Conservation (phyloP, 2,888 invertebrate genomes). For the Rhyacophila evoluta region DNA sequence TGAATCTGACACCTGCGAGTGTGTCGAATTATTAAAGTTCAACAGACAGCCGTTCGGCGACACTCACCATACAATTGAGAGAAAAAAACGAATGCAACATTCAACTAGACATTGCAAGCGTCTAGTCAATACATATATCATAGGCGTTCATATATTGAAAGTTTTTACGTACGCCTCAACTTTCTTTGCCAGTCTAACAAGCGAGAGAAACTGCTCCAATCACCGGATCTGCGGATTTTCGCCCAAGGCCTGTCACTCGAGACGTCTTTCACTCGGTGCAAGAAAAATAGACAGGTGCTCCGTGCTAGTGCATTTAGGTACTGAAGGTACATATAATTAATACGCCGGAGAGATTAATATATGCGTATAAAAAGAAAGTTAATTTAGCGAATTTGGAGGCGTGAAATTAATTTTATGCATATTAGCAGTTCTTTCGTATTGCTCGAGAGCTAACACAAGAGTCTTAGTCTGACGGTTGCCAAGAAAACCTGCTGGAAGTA, state of each 20-base stretch:
- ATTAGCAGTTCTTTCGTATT: no score
- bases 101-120: background rate
- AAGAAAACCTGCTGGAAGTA: no score
- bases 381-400: background rate
- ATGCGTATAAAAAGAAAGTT: background rate
- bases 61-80: background rate
- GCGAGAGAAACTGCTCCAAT: background rate
- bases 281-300: background rate
- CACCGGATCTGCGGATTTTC: constrained; percentile 4
- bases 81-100: background rate
- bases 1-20: background rate
- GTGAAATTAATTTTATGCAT: no score
- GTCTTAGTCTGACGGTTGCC: no score
- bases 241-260: constrained; percentile 11
- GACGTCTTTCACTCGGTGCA: background rate
- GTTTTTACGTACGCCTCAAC: constrained; percentile 7
- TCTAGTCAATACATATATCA: no score
- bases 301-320: no score
- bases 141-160: background rate
- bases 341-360: background rate
- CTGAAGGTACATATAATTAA: background rate
- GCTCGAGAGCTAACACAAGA: no score
- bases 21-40: background rate
- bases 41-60: background rate
- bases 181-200: background rate